Evolutionary conservation across 2,113 vertebrate genomes (phyloP), one percentile per base, ranked within the genome.

Genomic region (Piliocolobus tephrosceles): DNA sequence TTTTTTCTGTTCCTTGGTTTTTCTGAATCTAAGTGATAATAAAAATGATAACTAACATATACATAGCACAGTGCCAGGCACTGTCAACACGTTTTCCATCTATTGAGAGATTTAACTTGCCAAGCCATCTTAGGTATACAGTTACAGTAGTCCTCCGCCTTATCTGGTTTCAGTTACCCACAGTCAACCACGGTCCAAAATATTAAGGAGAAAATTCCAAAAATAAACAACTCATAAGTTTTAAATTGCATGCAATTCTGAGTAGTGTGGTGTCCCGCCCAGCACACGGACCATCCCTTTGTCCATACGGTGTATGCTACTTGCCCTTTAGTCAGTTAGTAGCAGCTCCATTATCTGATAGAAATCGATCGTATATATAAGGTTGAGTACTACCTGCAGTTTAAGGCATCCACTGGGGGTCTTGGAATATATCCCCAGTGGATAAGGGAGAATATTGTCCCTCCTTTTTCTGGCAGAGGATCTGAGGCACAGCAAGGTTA

Each of bases 1-100:
- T 92, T 90, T 92, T 90, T 93, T 58, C 76, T 90, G 8, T 66
- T 45, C 66, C 82, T 75, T 73, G 68, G 10, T 61, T 92, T 96
- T 91, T 38, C 72, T 70, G 35, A 32, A 23, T 85, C 50, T 88
- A 23, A 3, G 35, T 68, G 55, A 3, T 32, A 68, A 30, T 90
- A 8, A 72, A 35, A 89, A 50, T 18, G 61, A 6, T 8, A 52
- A n/a, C 40, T 78, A 17, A 50, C 20, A 3, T 32, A 43, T 20
- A 32, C 30, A 30, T 17, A 10, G 61, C 43, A n/a, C 16, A 40
- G 14, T 50, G 45, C 47, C 64, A 81, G 89, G 52, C 35, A 8
- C 40, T 25, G 86, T 78, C 68, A 78, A 3, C 57, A 55, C 70
- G 58, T 47, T 84, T 40, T 25, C 14, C 35, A n/a, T 90, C 43